A percentile compares a stretch with the other conserved stretches of the same genome.
Conservation (phyloP, 2,888 invertebrate genomes). For the Lithophane socia region DNA sequence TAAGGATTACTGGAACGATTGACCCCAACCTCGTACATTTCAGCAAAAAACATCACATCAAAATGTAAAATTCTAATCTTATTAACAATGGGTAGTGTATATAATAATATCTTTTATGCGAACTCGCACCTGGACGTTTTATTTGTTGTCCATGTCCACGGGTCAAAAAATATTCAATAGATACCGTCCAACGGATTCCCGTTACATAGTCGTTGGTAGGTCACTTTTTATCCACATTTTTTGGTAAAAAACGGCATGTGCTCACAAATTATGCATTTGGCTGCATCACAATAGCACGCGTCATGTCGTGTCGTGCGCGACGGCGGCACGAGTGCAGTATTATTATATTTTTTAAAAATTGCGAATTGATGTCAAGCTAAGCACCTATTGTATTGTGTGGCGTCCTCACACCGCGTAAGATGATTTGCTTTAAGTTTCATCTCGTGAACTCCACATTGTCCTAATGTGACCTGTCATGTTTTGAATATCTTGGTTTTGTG, state of each 20-base stretch:
- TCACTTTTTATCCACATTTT: constrained; percentile 85
- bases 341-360: constrained; percentile 80
- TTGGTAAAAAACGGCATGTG: constrained; percentile 86
- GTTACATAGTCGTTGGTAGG: constrained; percentile 84
- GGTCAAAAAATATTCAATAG: constrained; percentile 87
- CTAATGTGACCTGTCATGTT: constrained; percentile 53
- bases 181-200: constrained; percentile 84
- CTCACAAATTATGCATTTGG: constrained; percentile 89
- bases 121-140: constrained; percentile 86
- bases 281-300: constrained; percentile 85
- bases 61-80: constrained; percentile 66
- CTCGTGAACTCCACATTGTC: constrained; percentile 51
- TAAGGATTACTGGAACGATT: constrained; percentile 28
- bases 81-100: constrained; percentile 70
- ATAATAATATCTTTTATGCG: constrained; percentile 80
- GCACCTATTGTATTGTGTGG: constrained; percentile 79
- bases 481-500: constrained; percentile 50
- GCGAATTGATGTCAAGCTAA: constrained; percentile 83
- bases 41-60: constrained; percentile 60
- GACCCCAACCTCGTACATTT: constrained; percentile 59
- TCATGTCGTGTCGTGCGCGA: constrained; percentile 68
- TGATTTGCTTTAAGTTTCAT: constrained; percentile 67
- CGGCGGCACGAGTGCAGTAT: constrained; percentile 82
- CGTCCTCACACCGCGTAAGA: constrained; percentile 76
- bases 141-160: constrained; percentile 84